Evolutionary conservation across 2,888 invertebrate genomes (phyloP).

Genomic region (Patella pellucida): DNA sequence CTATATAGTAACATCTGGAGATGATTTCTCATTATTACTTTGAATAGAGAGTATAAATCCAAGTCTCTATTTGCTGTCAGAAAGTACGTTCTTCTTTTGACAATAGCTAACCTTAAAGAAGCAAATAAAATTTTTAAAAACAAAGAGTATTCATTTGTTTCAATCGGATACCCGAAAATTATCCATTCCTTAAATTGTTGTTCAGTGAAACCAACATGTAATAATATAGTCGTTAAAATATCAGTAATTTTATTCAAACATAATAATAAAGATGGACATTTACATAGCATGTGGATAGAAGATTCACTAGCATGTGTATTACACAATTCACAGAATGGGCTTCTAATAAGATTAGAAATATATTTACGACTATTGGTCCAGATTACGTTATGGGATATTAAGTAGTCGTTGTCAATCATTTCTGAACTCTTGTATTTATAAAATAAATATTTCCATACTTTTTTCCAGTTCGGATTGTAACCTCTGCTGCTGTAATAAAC

Average conservation of each 20-base stretch:
- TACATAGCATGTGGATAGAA: background rate
- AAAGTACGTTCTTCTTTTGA: conserved; percentile 3
- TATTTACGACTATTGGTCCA: conserved; percentile 3
- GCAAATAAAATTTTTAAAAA: background rate
- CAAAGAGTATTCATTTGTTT: background rate
- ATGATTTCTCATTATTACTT: background rate
- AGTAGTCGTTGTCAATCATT: background rate
- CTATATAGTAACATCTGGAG: background rate
- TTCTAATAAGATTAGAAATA: background rate
- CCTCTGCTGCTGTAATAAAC: background rate
- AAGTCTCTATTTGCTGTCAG: background rate
- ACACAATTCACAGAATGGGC: background rate
- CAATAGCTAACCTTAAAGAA: background rate
- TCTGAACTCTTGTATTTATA: conserved; percentile 1
- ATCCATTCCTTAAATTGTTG: background rate
- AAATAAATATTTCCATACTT: background rate
- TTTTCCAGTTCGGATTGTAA: background rate
- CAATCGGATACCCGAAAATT: background rate
- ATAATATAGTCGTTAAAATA: background rate
- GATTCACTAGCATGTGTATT: background rate
- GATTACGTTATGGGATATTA: background rate
- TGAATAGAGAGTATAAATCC: background rate
- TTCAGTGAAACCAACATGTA: background rate
- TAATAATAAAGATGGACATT: background rate
- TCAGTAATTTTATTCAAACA: background rate